Evolutionary conservation across 2,888 invertebrate genomes (phyloP).

Genomic region (Argyra leucocephala): DNA sequence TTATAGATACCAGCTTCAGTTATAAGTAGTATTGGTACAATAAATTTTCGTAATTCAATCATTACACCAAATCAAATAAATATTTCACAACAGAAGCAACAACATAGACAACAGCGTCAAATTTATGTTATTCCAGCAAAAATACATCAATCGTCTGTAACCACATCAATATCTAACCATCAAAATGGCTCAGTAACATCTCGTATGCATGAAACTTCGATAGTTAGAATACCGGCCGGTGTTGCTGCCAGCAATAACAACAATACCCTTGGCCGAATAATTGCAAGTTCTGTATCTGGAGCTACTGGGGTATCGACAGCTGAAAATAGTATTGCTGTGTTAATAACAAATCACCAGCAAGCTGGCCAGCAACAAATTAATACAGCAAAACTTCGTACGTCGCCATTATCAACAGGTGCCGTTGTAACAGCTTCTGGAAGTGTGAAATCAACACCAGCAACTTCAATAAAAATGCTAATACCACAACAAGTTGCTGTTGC

Average conservation of each 20-base stretch:
- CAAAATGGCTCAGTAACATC: slow-evolving; percentile 21
- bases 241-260: slow-evolving; percentile 31
- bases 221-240: slow-evolving; percentile 25
- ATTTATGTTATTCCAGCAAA: slow-evolving; percentile 29
- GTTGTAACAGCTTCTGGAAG: slow-evolving; percentile 15
- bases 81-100: slow-evolving; percentile 12
- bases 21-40: slow-evolving; percentile 50
- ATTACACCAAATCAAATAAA: not conserved
- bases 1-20: slow-evolving; percentile 49
- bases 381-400: slow-evolving; percentile 21
- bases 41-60: slow-evolving; percentile 33
- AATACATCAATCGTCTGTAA: slow-evolving; percentile 1
- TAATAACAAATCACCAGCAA: slow-evolving; percentile 24
- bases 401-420: slow-evolving; percentile 11
- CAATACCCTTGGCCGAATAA: slow-evolving; percentile 35
- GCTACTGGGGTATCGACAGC: not conserved
- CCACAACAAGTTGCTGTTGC: slow-evolving; percentile 49
- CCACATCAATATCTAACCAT: slow-evolving; percentile 8
- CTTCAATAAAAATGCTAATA: slow-evolving; percentile 25
- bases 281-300: slow-evolving; percentile 30
- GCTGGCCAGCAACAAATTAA: slow-evolving; percentile 12
- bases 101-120: slow-evolving; percentile 22
- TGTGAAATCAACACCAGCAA: slow-evolving; percentile 12
- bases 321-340: slow-evolving; percentile 24
- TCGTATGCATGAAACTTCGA: not conserved